Conservation (phyloP, 1,140 invertebrate species). For the Andrena cerasifolii region DNA sequence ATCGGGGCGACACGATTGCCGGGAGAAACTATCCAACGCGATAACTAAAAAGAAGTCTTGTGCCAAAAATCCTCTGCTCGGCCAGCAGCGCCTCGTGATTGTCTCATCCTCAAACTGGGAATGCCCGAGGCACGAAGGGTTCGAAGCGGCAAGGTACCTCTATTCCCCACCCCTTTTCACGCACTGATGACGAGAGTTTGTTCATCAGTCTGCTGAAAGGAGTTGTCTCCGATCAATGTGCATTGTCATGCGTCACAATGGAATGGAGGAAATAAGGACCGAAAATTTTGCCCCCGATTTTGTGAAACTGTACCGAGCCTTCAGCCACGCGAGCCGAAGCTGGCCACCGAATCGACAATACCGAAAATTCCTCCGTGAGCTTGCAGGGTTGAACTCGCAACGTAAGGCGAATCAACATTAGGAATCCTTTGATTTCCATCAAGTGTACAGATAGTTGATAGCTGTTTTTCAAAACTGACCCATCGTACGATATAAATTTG, state of each 20-base stretch:
- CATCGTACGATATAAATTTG: too few relatives aligned
- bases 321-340: not conserved
- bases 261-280: not conserved
- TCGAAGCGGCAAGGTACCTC: too few relatives aligned
- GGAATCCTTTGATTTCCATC: not conserved
- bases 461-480: too few relatives aligned
- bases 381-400: slow-evolving; percentile 20
- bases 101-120: too few relatives aligned
- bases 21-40: too few relatives aligned
- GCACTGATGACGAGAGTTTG: too few relatives aligned
- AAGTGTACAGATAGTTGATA: not conserved
- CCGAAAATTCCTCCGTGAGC: not conserved
- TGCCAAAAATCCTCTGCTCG: too few relatives aligned
- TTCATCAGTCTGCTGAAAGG: not conserved
- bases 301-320: not conserved
- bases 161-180: too few relatives aligned
- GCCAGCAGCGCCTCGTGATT: too few relatives aligned
- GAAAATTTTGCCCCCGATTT: slow-evolving; percentile 9
- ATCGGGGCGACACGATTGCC: not conserved
- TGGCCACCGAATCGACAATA: not conserved
- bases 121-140: too few relatives aligned
- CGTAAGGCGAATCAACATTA: not conserved
- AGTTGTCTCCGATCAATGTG: not conserved
- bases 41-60: too few relatives aligned
- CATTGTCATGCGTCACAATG: not conserved